Conservation (phyloP, 2,797 vertebrate genomes). For the Phoebastria nigripes region DNA sequence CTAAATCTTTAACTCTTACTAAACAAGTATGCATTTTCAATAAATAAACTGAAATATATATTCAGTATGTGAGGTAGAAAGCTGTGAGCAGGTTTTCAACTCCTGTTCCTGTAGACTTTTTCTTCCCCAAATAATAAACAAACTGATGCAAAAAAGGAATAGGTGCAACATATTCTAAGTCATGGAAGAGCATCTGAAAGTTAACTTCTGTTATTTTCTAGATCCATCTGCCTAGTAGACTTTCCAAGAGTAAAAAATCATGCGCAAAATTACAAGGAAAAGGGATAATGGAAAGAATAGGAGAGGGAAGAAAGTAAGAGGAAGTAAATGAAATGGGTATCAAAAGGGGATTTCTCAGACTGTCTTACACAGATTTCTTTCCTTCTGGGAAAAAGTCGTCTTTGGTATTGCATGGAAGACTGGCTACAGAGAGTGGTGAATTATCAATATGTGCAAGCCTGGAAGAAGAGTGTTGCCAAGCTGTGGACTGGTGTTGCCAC, state of each 20-base stretch:
- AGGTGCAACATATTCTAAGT: neutral
- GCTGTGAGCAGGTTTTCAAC: neutral
- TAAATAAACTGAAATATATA: neutral
- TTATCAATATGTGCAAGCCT: neutral
- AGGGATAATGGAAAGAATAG: neutral
- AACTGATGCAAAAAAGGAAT: neutral
- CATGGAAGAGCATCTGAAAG: neutral
- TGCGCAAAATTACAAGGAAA: neutral
- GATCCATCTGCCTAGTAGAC: neutral
- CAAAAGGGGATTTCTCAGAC: neutral
- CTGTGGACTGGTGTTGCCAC: neutral
- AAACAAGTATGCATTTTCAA: neutral
- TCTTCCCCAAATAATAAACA: neutral
- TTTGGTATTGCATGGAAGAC: neutral
- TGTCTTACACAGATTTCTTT: neutral
- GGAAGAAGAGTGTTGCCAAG: neutral
- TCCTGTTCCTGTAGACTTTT: neutral
- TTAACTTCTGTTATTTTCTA: neutral
- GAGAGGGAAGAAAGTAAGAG: neutral
- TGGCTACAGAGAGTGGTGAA: neutral
- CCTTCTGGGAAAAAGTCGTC: neutral
- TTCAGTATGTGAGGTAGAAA: neutral
- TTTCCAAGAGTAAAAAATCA: neutral
- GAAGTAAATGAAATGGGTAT: neutral
- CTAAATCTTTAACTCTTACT: neutral